Base-by-base conservation (phyloP, 2,888 invertebrate genomes). In the Aphrophora alni region DNA sequence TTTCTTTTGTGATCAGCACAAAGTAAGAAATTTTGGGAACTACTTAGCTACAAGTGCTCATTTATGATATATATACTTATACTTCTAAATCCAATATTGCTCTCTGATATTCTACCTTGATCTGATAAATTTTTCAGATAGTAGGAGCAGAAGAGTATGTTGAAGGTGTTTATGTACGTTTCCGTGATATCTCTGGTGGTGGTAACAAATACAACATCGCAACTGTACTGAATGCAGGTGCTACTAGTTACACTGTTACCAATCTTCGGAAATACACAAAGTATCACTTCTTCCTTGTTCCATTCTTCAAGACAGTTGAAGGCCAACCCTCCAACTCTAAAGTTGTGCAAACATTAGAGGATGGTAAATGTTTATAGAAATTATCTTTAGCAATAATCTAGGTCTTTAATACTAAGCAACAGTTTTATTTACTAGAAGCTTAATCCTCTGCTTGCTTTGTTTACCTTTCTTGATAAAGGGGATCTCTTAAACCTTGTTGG, bases 271-370 rank as follows among this genome's bases (percentile, higher is more conserved):
- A 97, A 84, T 95, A 93, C 88, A 95, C 95, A 80, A 93, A 94
- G 87, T 98, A 98, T 88, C 96, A 97, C 88, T 94, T 98, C 85
- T 97, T 98, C 88, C 92, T 98, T 85, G 94, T 95, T 86, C 97
- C 97, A 5, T 97, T 95, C 89, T 96, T 94, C 88, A 94, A 94
- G 87, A 92, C 93, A 76, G 91, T 97, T 83, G 93, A 98, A 88
- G 98, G 98, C 5, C 95, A 95, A 87, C 97, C 97, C 72, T 97
- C 97, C 82, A 98, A 98, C 89, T 94, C 96, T 59, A 93, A 94
- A 87, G 91, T 93, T 73, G 95, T 95, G 70, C 93, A 93, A 72
- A 85, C 85, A 21, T 76, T 85, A 12, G 85, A 85, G 77, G 85
- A 85, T 80, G 83, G 85, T 85, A 82, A 83, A 81, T 82, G 70